Base-by-base conservation (phyloP, 2,113 vertebrate species). In the Strix uralensis region DNA sequence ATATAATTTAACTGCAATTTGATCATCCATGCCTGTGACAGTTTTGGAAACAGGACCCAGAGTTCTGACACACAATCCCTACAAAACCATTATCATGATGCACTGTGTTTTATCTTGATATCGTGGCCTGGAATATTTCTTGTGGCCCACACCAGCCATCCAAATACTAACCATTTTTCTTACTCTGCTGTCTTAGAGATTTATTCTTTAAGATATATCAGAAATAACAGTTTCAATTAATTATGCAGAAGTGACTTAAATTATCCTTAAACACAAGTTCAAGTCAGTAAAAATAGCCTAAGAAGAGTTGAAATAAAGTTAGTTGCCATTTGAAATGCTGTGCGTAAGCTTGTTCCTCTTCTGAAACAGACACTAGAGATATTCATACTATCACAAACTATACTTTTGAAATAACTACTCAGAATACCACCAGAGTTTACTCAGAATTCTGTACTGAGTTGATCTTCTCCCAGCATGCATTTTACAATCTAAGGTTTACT, bases 181-280 rank as follows among this genome's bases (percentile, higher is more conserved):
- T 59, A 87, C 18, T 71, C 18, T 59, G 11, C 11, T 42, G 1
- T 23, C 30, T 38, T 40, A 46, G 40, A 67, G 18, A 46, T 49
- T n/a, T 73, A 54, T 27, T 87, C 36, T 57, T 80, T 46, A 87
- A 61, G 16, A 46, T 17, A 13, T 2, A 69, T 32, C 23, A 94
- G 59, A 96, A 96, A 69, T 22, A 80, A 70, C 9, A 94, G n/a
- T 11, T 71, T 72, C 40, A 85, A 83, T 88, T 89, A 95, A 92
- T 93, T 95, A 95, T 90, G 38, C 34, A 85, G 16, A 61, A 36
- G 26, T 20, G 9, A 89, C 23, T 61, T 47, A 59, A 55, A 42
- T 57, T 51, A 22, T 46, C 52, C 25, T 86, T 82, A 85, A 51
- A 40, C 46, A 88, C 44, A 90, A 86, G n/a, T 26, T 70, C 46